Evolutionary conservation across 2,113 vertebrate species (phyloP).

Genomic region (Hemicordylus capensis): DNA sequence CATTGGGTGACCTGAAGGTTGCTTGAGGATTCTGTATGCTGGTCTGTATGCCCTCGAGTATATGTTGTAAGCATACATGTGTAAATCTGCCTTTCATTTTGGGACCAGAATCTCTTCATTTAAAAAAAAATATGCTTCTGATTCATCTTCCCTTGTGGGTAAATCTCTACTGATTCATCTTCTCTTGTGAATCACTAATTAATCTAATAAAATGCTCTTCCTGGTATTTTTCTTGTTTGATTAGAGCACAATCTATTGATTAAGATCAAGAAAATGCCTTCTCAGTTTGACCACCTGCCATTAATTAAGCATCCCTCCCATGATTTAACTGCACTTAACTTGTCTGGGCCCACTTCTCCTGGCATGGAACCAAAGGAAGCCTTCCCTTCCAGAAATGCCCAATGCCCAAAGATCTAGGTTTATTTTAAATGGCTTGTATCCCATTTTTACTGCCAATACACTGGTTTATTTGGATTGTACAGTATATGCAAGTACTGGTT

Average conservation of each 20-base stretch:
- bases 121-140: not conserved
- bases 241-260: conserved; percentile 42
- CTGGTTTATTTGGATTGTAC: too few relatives aligned
- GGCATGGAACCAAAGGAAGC: not conserved
- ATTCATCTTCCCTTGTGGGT: too few relatives aligned
- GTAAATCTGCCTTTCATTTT: not conserved
- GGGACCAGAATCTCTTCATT: too few relatives aligned
- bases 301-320: conserved; percentile 53
- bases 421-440: too few relatives aligned
- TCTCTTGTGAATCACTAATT: conserved; percentile 15
- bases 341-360: conserved; percentile 23
- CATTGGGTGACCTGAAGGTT: too few relatives aligned
- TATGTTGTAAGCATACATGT: not conserved
- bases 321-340: conserved; percentile 56
- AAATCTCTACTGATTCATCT: fast-evolving
- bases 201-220: fast-evolving
- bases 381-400: fast-evolving
- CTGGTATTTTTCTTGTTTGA: not conserved
- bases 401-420: fast-evolving
- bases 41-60: too few relatives aligned
- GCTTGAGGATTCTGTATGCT: too few relatives aligned
- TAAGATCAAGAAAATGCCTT: conserved; percentile 38
- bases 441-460: too few relatives aligned
- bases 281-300: conserved; percentile 21
- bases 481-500: too few relatives aligned